phyloP scores from a whole-genome alignment of 53 echinoderm and acorn worm species.

The Echinarachnius parma region DNA sequence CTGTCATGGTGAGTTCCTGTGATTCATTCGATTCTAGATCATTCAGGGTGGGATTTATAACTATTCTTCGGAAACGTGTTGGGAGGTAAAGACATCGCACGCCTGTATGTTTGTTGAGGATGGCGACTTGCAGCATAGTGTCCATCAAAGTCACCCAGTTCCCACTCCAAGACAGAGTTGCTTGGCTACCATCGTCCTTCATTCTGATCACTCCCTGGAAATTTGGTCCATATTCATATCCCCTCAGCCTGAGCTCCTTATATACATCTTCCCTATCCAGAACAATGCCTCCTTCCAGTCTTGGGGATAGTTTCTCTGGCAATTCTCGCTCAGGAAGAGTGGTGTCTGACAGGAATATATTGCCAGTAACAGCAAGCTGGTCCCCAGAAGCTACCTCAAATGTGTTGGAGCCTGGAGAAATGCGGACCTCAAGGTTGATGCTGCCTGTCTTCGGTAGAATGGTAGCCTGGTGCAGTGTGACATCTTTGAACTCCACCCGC shows the following conservation, averaged over 20 bases:
- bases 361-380: conserved; percentile 70
- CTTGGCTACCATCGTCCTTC: conserved; percentile 60
- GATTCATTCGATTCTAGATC: conserved; percentile 5
- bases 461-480: conserved; percentile 77
- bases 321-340: conserved; percentile 18
- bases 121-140: conserved; percentile 69
- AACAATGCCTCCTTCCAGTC: conserved; percentile 20
- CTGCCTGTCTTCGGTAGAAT: conserved; percentile 66
- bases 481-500: conserved; percentile 66
- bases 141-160: conserved; percentile 77
- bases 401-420: conserved; percentile 65
- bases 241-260: conserved; percentile 65
- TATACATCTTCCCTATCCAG: conserved; percentile 57
- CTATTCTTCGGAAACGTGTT: conserved; percentile 58
- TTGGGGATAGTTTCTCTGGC: no score
- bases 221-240: conserved; percentile 67
- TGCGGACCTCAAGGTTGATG: conserved; percentile 66
- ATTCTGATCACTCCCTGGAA: conserved; percentile 64
- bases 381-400: conserved; percentile 78
- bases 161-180: conserved; percentile 61
- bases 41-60: conserved; percentile 59
- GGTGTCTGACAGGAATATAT: conserved; percentile 69
- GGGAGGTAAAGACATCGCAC: conserved; percentile 60
- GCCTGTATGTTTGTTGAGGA: conserved; percentile 47
- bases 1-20: conserved; percentile 39